A percentile compares a stretch with the other conserved stretches of the same genome.
Conservation (phyloP, 2,797 vertebrate species). For the Phalanger gymnotis region DNA sequence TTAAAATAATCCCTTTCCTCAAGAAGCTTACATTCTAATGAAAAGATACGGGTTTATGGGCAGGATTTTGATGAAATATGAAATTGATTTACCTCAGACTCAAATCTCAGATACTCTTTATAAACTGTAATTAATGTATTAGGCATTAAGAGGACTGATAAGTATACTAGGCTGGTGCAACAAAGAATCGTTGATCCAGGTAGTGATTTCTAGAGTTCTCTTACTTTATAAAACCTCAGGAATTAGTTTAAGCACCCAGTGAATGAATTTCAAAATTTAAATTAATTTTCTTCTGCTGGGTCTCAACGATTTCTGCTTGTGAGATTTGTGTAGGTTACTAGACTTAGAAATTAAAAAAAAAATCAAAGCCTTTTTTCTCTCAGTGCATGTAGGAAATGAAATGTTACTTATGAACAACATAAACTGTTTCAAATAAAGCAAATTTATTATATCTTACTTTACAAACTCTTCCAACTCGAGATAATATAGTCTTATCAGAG, state of each 20-base stretch:
- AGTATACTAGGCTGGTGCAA: background rate
- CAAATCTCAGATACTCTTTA: background rate
- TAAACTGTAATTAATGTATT: background rate
- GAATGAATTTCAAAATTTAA: background rate
- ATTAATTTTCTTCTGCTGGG: background rate
- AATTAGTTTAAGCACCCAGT: background rate
- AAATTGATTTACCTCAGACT: background rate
- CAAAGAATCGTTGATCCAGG: background rate
- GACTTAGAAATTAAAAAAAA: background rate
- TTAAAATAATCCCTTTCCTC: background rate
- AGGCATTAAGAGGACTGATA: too few relatives aligned
- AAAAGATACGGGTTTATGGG: background rate
- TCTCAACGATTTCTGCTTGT: background rate
- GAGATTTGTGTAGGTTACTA: background rate
- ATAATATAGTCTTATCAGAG: conserved; percentile 93
- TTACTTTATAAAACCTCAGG: background rate
- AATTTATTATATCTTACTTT: conserved; percentile 88
- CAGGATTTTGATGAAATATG: background rate
- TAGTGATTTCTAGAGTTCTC: background rate
- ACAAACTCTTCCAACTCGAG: conserved; percentile 97
- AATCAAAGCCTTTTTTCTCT: background rate
- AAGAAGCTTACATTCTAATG: background rate
- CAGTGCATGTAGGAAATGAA: conserved; percentile 9
- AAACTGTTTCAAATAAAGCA: background rate
- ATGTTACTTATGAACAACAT: background rate